phyloP scores from a whole-genome alignment of 2,113 vertebrate genomes.

The Geococcyx californianus region DNA sequence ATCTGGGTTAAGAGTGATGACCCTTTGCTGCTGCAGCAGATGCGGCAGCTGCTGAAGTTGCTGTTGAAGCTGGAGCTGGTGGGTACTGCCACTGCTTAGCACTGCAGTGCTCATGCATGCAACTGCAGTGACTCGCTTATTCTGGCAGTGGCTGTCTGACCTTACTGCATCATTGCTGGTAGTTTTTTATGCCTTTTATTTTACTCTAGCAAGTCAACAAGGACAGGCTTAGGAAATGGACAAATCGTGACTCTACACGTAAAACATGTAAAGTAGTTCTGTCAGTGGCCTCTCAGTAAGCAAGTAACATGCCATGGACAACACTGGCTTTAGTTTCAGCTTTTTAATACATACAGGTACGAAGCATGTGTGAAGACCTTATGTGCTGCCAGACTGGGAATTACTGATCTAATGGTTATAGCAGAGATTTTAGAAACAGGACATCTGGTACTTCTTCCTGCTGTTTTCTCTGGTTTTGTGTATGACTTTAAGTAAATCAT shows the following conservation, averaged over 20 bases:
- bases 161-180: not conserved
- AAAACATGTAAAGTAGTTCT: not conserved
- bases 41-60: not conserved
- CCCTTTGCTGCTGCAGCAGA: not conserved
- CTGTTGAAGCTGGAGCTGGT: not conserved
- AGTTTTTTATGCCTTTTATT: not conserved
- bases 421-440: conserved; percentile 7
- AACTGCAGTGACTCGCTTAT: fast-evolving
- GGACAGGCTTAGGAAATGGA: not conserved
- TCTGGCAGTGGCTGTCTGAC: fast-evolving
- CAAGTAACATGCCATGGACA: not conserved
- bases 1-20: not conserved
- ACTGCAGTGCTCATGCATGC: fast-evolving
- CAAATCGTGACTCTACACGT: not conserved
- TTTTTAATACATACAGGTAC: conserved; percentile 5
- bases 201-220: not conserved
- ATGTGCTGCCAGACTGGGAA: not conserved
- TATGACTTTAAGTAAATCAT: not conserved
- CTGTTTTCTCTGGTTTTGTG: not conserved
- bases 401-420: conserved; percentile 29
- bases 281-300: not conserved
- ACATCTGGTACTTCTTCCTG: conserved; percentile 17
- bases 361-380: not conserved
- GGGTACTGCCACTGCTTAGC: not conserved
- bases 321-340: not conserved